Percentiles rank a stretch among this genome's conserved stretches.
Conservation (phyloP, 2,888 invertebrate genomes). For the Lasioglossum oenotherae region DNA sequence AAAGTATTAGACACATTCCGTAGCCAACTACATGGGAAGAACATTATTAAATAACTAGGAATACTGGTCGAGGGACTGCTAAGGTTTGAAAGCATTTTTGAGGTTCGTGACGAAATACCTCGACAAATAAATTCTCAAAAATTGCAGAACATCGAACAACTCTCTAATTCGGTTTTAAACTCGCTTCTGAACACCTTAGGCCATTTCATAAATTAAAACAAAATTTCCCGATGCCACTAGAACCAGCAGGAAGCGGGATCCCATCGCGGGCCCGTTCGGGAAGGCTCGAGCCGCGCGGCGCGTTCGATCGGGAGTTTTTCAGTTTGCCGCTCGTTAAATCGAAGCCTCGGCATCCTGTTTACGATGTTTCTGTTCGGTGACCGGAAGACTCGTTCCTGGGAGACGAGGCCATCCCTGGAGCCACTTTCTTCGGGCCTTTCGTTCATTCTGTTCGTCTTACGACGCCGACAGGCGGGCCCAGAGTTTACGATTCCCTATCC, state of each 20-base stretch:
- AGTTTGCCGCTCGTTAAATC: slow-evolving; percentile 70
- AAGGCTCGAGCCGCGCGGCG: neutral
- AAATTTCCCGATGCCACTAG: neutral
- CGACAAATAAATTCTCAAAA: too few relatives aligned
- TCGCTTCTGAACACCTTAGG: neutral
- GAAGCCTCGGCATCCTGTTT: slow-evolving; percentile 59
- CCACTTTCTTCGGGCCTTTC: slow-evolving; percentile 23
- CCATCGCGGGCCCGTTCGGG: neutral
- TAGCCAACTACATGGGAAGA: too few relatives aligned
- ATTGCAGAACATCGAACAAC: neutral
- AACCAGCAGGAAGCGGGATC: neutral
- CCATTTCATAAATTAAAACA: neutral
- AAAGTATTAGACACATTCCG: too few relatives aligned
- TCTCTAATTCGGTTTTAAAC: neutral
- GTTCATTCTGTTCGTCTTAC: slow-evolving; percentile 29
- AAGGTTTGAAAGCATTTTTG: too few relatives aligned
- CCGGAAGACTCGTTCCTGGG: slow-evolving; percentile 57
- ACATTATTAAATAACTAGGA: too few relatives aligned
- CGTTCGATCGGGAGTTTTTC: slow-evolving; percentile 35
- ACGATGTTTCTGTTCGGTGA: slow-evolving; percentile 56
- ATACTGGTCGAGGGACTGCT: too few relatives aligned
- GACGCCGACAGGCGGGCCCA: slow-evolving; percentile 24
- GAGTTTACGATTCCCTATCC: slow-evolving; percentile 39
- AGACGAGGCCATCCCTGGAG: neutral
- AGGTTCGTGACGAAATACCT: too few relatives aligned